These are phyloP conservation scores for Ostrea denselamellosa DNA, from an alignment of 1,140 invertebrate species.

Conservation along the genomic window DNA sequence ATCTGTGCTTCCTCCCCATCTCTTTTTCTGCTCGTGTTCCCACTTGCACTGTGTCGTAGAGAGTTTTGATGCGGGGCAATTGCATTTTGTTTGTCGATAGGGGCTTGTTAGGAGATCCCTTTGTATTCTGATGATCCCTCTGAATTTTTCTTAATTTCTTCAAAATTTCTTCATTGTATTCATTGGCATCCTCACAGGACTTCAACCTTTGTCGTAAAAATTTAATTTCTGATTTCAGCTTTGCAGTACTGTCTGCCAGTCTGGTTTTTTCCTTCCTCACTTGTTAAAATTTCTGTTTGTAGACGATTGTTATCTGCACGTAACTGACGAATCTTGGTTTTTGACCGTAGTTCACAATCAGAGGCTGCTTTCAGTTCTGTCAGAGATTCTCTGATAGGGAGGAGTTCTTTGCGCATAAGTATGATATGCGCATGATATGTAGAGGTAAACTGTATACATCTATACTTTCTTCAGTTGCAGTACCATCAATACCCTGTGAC, in stretches of 20 bases:
- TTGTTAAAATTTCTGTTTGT: neutral
- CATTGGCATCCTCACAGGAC: neutral
- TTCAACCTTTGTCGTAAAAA: neutral
- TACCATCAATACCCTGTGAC: neutral
- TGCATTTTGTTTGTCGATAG: neutral
- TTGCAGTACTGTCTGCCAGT: neutral
- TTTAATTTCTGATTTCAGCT: neutral
- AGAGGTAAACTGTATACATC: neutral
- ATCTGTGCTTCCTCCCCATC: neutral
- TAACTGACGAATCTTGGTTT: neutral
- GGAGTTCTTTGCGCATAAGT: neutral
- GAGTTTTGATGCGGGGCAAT: neutral
- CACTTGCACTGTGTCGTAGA: neutral
- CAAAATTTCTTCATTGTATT: neutral
- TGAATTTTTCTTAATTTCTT: neutral
- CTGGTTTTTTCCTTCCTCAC: neutral
- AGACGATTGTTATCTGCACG: too few species aligned
- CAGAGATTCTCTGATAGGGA: neutral
- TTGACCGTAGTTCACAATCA: neutral
- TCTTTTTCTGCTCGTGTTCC: neutral
- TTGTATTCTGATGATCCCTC: neutral
- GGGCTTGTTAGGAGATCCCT: neutral
- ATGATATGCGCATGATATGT: neutral
- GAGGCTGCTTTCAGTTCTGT: neutral
- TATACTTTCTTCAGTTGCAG: neutral